Conservation (phyloP, 2,113 vertebrate genomes). For the Neogale vison region DNA sequence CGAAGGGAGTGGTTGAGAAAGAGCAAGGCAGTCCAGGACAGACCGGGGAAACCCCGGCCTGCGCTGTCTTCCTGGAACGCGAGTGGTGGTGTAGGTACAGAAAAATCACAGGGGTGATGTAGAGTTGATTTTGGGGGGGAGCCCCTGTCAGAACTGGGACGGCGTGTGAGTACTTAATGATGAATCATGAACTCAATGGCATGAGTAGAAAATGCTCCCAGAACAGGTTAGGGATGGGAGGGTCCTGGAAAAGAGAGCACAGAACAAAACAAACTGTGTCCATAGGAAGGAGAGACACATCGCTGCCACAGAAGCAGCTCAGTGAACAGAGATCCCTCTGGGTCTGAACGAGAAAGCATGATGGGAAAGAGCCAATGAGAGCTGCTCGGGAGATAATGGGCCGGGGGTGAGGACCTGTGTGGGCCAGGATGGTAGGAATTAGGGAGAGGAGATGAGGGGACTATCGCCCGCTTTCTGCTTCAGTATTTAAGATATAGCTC, state of each 20-base stretch:
- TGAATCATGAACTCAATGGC: background rate
- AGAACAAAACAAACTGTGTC: background rate
- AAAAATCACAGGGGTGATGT: background rate
- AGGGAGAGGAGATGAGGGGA: background rate
- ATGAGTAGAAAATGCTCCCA: background rate
- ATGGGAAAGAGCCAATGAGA: background rate
- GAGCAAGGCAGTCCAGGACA: background rate
- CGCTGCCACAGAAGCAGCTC: background rate
- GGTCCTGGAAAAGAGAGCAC: background rate
- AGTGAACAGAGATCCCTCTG: background rate
- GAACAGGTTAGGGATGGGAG: accelerated
- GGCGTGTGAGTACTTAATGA: background rate
- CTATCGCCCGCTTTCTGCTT: background rate
- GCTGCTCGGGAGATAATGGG: background rate
- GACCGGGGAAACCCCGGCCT: no score
- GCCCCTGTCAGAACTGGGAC: background rate
- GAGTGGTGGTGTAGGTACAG: background rate
- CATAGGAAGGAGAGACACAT: background rate
- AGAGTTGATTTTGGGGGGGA: background rate
- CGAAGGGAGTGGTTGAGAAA: background rate
- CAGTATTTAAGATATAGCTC: background rate
- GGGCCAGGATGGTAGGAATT: background rate
- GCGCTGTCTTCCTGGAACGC: background rate
- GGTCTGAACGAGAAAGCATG: background rate
- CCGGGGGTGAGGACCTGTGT: background rate